A percentile compares a stretch with the other conserved stretches of the same genome.
Evolutionary conservation across 1,140 invertebrate genomes (phyloP).

Genomic region (Trichonephila clavipes): DNA sequence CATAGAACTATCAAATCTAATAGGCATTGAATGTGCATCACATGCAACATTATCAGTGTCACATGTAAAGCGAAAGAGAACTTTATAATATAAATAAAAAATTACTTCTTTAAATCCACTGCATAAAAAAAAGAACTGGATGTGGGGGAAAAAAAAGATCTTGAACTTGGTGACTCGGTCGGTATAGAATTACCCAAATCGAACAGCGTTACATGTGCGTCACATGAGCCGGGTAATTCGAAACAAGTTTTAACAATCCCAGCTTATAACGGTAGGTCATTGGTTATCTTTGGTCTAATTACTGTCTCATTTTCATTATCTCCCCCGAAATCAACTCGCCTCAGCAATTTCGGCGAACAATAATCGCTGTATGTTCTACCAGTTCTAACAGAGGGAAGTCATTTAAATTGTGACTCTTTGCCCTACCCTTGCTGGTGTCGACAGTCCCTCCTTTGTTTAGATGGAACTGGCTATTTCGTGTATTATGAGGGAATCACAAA

Average conservation of each 20-base stretch:
- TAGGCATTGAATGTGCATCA: too few relatives aligned
- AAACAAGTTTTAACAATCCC: constrained; percentile 47
- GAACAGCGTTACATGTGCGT: neutral
- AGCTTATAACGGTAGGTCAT: neutral
- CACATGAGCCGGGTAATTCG: neutral
- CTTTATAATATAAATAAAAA: too few relatives aligned
- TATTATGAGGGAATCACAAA: neutral
- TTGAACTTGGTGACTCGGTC: neutral
- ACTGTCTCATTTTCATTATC: constrained; percentile 67
- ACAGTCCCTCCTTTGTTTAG: constrained; percentile 32
- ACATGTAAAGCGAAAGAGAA: too few relatives aligned
- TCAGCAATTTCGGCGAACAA: constrained; percentile 48
- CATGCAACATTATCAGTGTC: too few relatives aligned
- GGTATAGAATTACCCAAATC: neutral
- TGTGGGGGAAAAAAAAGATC: too few relatives aligned
- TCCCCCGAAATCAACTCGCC: constrained; percentile 24
- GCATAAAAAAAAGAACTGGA: too few relatives aligned
- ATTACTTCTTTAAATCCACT: too few relatives aligned
- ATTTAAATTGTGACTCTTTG: neutral
- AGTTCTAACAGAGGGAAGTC: constrained; percentile 15
- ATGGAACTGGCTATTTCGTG: neutral
- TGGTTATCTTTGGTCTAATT: constrained; percentile 66
- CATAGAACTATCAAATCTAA: too few relatives aligned
- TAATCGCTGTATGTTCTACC: constrained; percentile 32
- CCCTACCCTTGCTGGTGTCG: constrained; percentile 20